phyloP scores from a whole-genome alignment of 2,113 vertebrate species.

The Uria aalge region DNA sequence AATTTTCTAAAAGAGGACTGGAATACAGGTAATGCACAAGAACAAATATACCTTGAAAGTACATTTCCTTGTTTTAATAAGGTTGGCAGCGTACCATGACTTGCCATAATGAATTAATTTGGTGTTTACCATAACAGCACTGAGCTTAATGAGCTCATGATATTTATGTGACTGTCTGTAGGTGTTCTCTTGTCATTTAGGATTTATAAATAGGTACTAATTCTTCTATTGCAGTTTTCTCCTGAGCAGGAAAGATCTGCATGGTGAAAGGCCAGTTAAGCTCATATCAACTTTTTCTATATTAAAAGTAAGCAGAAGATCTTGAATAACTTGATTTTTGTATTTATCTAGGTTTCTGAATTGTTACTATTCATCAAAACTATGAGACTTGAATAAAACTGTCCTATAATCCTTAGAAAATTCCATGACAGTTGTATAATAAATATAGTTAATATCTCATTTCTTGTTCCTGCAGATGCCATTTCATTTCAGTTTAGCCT shows the following conservation, averaged over 20 bases:
- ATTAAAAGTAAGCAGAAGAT: neutral
- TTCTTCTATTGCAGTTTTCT: neutral
- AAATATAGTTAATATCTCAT: neutral
- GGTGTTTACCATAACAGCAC: constrained; percentile 51
- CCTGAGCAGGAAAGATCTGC: neutral
- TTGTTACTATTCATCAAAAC: neutral
- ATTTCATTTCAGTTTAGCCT: neutral
- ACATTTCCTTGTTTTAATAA: constrained; percentile 46
- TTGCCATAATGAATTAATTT: constrained; percentile 61
- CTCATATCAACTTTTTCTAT: neutral
- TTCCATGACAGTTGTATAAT: neutral
- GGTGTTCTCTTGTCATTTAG: constrained; percentile 10
- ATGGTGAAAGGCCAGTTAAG: neutral
- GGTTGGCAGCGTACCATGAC: neutral
- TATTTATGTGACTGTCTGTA: constrained; percentile 34
- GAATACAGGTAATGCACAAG: neutral
- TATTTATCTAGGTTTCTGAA: neutral
- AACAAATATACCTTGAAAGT: neutral
- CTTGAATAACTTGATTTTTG: neutral
- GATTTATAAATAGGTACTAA: constrained; percentile 41
- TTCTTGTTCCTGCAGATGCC: neutral
- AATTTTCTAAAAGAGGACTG: neutral
- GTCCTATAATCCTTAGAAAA: neutral
- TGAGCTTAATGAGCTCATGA: constrained; percentile 62
- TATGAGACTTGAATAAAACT: neutral